Conservation (phyloP, 1,140 invertebrate genomes). For the Protaetia brevitarsis region DNA sequence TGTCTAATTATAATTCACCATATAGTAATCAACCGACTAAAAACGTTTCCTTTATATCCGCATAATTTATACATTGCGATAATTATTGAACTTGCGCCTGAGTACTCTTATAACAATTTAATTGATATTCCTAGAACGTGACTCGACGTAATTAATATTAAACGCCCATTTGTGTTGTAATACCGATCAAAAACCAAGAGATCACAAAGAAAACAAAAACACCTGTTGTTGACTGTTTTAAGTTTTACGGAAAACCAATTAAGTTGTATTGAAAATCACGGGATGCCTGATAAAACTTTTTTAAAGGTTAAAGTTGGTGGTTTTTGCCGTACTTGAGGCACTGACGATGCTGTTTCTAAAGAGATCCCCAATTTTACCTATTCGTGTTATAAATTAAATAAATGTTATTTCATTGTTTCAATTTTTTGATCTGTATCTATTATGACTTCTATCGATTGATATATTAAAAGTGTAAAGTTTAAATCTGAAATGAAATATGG, state of each 20-base stretch:
- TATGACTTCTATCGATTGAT: no score
- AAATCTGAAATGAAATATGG: no score
- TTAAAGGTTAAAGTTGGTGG: constrained; percentile 8
- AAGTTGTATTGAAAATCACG: not conserved
- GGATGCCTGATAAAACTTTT: not conserved
- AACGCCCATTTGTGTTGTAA: not conserved
- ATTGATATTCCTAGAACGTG: not conserved
- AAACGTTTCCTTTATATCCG: no score
- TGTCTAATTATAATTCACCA: no score
- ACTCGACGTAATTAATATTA: not conserved
- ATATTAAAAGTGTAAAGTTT: no score
- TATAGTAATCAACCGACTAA: no score
- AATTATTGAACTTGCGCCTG: not conserved
- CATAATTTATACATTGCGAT: not conserved
- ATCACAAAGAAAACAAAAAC: constrained; percentile 4
- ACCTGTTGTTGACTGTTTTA: not conserved
- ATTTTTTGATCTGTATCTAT: no score
- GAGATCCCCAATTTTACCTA: no score
- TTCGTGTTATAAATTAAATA: no score
- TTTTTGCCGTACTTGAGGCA: no score
- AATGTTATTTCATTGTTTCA: no score
- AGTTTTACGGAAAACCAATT: not conserved
- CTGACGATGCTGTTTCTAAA: no score
- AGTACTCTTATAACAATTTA: not conserved
- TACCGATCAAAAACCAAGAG: not conserved